Percentiles rank a stretch among this genome's conserved stretches.
Conservation (phyloP, 2,797 vertebrate species). For the Hyperoplus immaculatus region DNA sequence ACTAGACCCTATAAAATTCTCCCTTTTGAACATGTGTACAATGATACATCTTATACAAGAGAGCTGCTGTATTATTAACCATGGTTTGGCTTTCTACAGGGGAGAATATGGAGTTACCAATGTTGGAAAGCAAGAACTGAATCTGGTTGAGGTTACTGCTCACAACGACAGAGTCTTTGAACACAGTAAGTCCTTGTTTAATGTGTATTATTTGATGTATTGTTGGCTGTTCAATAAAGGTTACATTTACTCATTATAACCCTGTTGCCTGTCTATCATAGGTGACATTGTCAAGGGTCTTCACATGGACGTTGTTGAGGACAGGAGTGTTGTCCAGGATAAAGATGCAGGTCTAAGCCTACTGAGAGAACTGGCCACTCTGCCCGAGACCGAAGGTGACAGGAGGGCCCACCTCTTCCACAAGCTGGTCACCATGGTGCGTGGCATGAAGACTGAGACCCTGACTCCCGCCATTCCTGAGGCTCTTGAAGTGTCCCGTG, state of each 20-base stretch:
- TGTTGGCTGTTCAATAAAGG: background rate
- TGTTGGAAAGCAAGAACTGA: conserved; percentile 90
- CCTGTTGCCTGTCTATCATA: conserved; percentile 59
- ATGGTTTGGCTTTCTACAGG: conserved; percentile 72
- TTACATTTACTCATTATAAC: background rate
- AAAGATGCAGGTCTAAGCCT: conserved; percentile 83
- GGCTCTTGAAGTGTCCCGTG: conserved; percentile 83
- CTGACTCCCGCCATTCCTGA: conserved; percentile 86
- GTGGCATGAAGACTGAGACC: conserved; percentile 86
- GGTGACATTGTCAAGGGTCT: conserved; percentile 84
- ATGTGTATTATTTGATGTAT: conserved; percentile 3
- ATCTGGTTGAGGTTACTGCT: conserved; percentile 85
- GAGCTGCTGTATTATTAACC: conserved; percentile 2
- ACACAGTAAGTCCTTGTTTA: conserved; percentile 79
- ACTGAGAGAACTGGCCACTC: conserved; percentile 87
- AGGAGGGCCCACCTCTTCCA: conserved; percentile 90
- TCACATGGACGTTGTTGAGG: conserved; percentile 86
- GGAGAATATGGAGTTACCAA: conserved; percentile 88
- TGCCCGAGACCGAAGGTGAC: conserved; percentile 85
- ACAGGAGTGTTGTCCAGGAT: conserved; percentile 81
- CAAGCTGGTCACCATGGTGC: conserved; percentile 88
- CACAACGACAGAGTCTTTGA: conserved; percentile 91
- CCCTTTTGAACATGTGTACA: background rate
- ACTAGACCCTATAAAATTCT: background rate
- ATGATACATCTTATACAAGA: background rate